Conservation (phyloP, 1,140 invertebrate genomes). For the Drosophila varians region DNA sequence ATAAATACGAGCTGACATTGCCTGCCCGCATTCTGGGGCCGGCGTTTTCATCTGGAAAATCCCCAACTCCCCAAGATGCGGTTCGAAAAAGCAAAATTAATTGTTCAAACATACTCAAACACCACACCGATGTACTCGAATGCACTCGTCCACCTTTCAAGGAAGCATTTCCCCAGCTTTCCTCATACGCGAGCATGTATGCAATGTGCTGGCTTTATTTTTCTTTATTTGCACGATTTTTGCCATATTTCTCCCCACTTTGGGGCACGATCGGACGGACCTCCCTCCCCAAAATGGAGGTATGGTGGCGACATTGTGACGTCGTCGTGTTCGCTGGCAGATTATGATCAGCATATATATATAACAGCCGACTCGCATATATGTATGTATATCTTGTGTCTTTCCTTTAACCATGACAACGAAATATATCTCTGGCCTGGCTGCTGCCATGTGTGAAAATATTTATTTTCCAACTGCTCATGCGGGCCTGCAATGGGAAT, state of each 20-base stretch:
- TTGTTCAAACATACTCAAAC: slow-evolving; percentile 76
- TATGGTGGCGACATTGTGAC: slow-evolving; percentile 60
- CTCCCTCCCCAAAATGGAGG: slow-evolving; percentile 43
- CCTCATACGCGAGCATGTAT: no score
- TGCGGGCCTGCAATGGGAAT: slow-evolving; percentile 23
- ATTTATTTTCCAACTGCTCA: slow-evolving; percentile 42
- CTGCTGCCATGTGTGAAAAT: slow-evolving; percentile 67
- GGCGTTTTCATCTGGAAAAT: slow-evolving; percentile 54
- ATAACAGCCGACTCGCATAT: slow-evolving; percentile 13
- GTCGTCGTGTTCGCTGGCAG: slow-evolving; percentile 51
- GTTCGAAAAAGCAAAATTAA: slow-evolving; percentile 77
- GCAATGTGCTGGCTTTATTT: slow-evolving; percentile 37
- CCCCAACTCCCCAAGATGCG: slow-evolving; percentile 36
- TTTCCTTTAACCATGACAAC: slow-evolving; percentile 71
- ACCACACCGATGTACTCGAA: slow-evolving; percentile 20
- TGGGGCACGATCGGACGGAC: slow-evolving; percentile 45
- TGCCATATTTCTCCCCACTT: slow-evolving; percentile 53
- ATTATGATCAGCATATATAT: slow-evolving; percentile 47
- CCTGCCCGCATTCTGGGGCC: slow-evolving; percentile 67
- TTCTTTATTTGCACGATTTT: slow-evolving; percentile 58
- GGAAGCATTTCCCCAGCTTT: slow-evolving; percentile 58
- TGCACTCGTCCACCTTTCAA: slow-evolving; percentile 40
- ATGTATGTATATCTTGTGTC: slow-evolving; percentile 22
- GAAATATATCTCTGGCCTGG: slow-evolving; percentile 58
- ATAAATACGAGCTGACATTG: slow-evolving; percentile 61